phyloP scores from a whole-genome alignment of 2,888 invertebrate genomes.

The Eupithecia exiguata region DNA sequence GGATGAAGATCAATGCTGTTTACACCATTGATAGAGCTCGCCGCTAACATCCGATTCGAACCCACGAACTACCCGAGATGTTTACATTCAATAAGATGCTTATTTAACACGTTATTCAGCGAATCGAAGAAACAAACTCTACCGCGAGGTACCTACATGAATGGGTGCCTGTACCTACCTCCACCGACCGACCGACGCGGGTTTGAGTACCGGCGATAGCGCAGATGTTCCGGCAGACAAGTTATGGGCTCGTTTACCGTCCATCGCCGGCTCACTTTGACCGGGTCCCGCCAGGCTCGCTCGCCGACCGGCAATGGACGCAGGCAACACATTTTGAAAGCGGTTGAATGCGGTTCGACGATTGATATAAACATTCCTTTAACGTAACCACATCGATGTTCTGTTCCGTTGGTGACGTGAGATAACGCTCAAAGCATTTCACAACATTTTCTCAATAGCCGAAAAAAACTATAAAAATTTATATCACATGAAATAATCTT shows the following conservation, averaged over 20 bases:
- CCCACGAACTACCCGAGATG: conserved; percentile 7
- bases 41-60: conserved; percentile 6
- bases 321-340: not conserved
- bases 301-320: conserved; percentile 5
- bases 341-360: conserved; percentile 10
- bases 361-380: conserved; percentile 17
- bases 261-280: not conserved
- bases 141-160: not conserved
- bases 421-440: conserved; percentile 3
- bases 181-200: not conserved
- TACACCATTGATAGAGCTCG: not conserved
- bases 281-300: not conserved
- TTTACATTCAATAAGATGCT: conserved; percentile 14
- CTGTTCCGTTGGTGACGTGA: not conserved
- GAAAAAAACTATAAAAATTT: not conserved
- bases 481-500: no score
- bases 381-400: not conserved
- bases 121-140: conserved; percentile 24
- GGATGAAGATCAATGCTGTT: conserved; percentile 18
- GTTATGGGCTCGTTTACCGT: conserved; percentile 19
- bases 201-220: conserved; percentile 6
- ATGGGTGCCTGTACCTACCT: not conserved
- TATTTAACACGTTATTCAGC: conserved; percentile 25
- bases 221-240: conserved; percentile 19
- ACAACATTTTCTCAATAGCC: not conserved